Percentiles rank a stretch among this genome's conserved stretches.
These are phyloP conservation scores for Mesochorus sp. DNA, from an alignment of 2,888 invertebrate species.

Conservation along the genomic window DNA sequence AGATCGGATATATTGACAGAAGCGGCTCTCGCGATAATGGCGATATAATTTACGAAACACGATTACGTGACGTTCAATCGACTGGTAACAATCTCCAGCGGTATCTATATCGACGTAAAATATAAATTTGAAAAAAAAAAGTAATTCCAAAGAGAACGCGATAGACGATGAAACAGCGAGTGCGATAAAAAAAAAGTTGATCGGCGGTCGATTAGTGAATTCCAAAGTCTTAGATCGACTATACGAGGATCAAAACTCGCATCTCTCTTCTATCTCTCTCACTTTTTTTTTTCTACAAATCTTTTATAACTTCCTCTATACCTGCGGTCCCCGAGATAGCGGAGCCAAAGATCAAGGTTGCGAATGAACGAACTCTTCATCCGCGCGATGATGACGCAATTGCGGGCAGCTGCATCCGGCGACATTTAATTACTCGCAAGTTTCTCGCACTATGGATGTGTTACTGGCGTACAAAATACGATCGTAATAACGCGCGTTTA, in stretches of 20 bases:
- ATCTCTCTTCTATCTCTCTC: constrained; percentile 7
- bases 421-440: constrained; percentile 77
- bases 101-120: too few species aligned
- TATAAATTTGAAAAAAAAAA: too few species aligned
- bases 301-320: constrained; percentile 57
- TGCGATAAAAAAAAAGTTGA: too few species aligned
- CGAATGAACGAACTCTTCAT: constrained; percentile 70
- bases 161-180: too few species aligned
- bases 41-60: too few species aligned
- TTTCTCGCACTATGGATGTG: constrained; percentile 26
- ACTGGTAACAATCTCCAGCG: too few species aligned
- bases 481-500: neutral
- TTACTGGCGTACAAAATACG: constrained; percentile 4
- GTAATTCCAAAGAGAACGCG: too few species aligned
- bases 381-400: constrained; percentile 77
- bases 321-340: constrained; percentile 28
- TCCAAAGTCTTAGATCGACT: too few species aligned
- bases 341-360: constrained; percentile 78
- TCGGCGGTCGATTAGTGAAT: too few species aligned
- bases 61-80: too few species aligned
- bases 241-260: neutral
- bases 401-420: constrained; percentile 80
- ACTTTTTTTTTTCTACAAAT: neutral
- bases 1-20: too few species aligned
- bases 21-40: too few species aligned